Base-by-base conservation (phyloP, 1,140 invertebrate species). In the Melitaea cinxia region DNA sequence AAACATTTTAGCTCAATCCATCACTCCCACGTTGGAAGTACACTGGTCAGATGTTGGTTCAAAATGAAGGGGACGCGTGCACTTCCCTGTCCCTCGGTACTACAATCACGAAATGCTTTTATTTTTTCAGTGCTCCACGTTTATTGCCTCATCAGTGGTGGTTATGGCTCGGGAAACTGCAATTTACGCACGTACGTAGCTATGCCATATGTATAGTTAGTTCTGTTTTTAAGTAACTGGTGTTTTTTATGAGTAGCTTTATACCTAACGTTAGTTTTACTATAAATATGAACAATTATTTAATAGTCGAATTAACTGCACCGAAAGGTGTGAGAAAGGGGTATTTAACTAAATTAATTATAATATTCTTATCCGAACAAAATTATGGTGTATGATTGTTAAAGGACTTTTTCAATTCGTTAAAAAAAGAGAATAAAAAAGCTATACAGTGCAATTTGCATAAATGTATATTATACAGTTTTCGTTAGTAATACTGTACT, bases 101-200 rank as follows among this genome's bases (percentile, higher is more conserved):
- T 68, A 75, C 82, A 83, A 85, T 83, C 82, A 76, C 76, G 72
- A 78, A 83, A 83, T 77, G 83, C 83, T 86, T 83, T 86, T 83
- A 84, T 84, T 84, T 82, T 80, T 81, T 77, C 77, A 72, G 62
- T 67, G 59, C 47, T 61, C 67, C 68, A 67, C 66, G 54, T 82
- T 83, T 82, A 83, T 82, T 72, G 75, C 77, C 80, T 82, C 77
- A 82, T 83, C 80, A 79, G 67, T 47, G 70, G 65, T 45, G 61
- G 77, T 81, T 81, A 77, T 74, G 72, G 70, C 56, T 56, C 37
- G 60, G 68, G 70, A 54, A 68, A 70, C 65, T 64, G 69, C 69
- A 74, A 66, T 70, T 71, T 69, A 56, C 69, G 54, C 57, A 69
- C 72, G 67, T 66, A 64, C 52, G 53, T 42, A 42, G 56, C 15